Conservation (phyloP, 2,888 invertebrate genomes). For the Oxytorus armatus region DNA sequence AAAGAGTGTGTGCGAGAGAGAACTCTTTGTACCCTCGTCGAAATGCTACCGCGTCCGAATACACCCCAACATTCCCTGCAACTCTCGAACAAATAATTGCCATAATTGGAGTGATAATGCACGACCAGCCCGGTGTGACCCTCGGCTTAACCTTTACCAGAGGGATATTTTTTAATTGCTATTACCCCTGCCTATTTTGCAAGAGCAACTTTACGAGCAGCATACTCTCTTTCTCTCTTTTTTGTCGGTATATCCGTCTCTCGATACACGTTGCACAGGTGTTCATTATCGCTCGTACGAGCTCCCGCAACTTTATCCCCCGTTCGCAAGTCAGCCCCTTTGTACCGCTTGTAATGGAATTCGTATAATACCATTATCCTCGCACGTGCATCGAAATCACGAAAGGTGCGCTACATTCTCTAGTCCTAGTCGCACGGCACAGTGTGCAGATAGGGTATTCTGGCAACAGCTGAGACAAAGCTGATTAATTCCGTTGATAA, state of each 20-base stretch:
- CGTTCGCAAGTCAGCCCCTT: slow-evolving; percentile 16
- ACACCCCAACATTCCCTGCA: slow-evolving; percentile 9
- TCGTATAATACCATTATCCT: slow-evolving; percentile 31
- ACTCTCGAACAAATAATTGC: slow-evolving; percentile 53
- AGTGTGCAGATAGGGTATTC: not conserved
- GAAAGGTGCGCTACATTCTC: not conserved
- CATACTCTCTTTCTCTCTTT: not conserved
- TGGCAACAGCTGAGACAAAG: no score
- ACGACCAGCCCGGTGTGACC: slow-evolving; percentile 32
- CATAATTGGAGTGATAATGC: slow-evolving; percentile 62
- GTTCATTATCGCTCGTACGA: slow-evolving; percentile 46
- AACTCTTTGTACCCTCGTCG: slow-evolving; percentile 31
- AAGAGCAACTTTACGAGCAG: slow-evolving; percentile 15
- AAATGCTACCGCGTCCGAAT: slow-evolving; percentile 46
- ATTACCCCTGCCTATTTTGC: not conserved
- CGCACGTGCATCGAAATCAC: no score
- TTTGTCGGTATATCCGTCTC: slow-evolving; percentile 23
- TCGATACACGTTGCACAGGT: slow-evolving; percentile 8
- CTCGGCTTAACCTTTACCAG: not conserved
- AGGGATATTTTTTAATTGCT: slow-evolving; percentile 5
- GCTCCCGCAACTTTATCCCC: slow-evolving; percentile 37
- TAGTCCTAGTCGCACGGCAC: not conserved
- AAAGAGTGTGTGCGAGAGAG: not conserved
- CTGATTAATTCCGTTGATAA: no score
- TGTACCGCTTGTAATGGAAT: slow-evolving; percentile 28